Percentiles rank a stretch among this genome's conserved stretches.
These are phyloP conservation scores for Drosophila anomelani DNA, from an alignment of 2,888 invertebrate genomes.

Conservation along the genomic window DNA sequence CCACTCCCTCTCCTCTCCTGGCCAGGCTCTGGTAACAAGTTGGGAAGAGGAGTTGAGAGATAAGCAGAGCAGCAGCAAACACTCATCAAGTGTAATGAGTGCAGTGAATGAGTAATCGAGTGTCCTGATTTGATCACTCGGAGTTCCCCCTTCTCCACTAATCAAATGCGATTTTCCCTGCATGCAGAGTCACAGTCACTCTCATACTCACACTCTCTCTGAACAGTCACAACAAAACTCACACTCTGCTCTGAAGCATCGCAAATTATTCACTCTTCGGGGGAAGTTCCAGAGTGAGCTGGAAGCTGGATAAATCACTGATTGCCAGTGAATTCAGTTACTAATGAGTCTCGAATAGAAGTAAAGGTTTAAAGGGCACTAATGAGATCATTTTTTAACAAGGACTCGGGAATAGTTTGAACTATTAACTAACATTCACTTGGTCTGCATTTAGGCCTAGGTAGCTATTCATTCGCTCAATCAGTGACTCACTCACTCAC, in stretches of 20 bases:
- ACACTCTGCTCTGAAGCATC: not conserved
- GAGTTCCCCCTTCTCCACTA: not conserved
- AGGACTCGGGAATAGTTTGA: not conserved
- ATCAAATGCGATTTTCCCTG: conserved; percentile 15
- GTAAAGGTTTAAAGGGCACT: not conserved
- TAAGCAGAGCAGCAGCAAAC: conserved; percentile 29
- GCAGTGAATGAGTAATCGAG: conserved; percentile 47
- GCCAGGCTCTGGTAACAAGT: conserved; percentile 5
- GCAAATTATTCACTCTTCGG: conserved; percentile 1
- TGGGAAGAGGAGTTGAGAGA: not conserved
- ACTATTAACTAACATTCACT: not conserved
- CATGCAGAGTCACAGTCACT: not conserved
- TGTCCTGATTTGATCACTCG: conserved; percentile 36
- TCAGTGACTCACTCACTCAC: conserved; percentile 17
- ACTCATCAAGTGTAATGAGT: conserved; percentile 42
- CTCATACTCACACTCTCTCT: not conserved
- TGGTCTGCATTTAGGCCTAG: not conserved
- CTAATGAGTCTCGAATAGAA: not conserved
- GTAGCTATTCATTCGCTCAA: conserved; percentile 14
- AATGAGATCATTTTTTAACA: not conserved
- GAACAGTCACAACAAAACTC: not conserved
- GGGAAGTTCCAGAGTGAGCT: too few species aligned
- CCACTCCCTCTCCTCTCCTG: not conserved
- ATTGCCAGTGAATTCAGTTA: conserved; percentile 4
- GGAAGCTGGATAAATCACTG: conserved; percentile 1